Percentiles rank a stretch among this genome's conserved stretches.
These are phyloP conservation scores for Kryptolebias ocellatus DNA, from an alignment of 2,797 vertebrate species.

Conservation along the genomic window DNA sequence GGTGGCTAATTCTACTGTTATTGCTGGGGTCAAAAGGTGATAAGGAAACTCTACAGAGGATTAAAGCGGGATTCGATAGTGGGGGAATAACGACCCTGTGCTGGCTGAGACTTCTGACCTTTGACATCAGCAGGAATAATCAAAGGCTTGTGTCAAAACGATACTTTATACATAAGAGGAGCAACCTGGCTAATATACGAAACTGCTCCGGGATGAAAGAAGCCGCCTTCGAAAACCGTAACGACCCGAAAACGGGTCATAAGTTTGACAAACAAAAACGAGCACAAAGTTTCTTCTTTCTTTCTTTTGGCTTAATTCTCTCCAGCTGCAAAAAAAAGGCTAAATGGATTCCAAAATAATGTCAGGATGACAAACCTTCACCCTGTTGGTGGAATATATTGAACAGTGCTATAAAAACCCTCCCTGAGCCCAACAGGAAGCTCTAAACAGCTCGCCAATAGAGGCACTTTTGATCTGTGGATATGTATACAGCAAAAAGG, in stretches of 20 bases:
- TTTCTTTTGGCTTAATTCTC: slow-evolving; percentile 44
- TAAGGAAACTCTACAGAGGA: slow-evolving; percentile 43
- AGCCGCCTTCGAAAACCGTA: slow-evolving; percentile 51
- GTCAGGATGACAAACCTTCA: slow-evolving; percentile 55
- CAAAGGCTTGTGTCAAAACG: slow-evolving; percentile 57
- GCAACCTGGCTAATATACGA: slow-evolving; percentile 48
- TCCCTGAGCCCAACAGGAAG: slow-evolving; percentile 40
- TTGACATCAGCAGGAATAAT: slow-evolving; percentile 51
- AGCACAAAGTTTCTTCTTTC: too few relatives aligned
- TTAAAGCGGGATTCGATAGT: slow-evolving; percentile 57
- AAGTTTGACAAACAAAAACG: too few relatives aligned
- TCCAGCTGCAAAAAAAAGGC: slow-evolving; percentile 63
- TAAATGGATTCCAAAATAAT: slow-evolving; percentile 69
- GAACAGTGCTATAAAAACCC: slow-evolving; percentile 34
- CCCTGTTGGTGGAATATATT: slow-evolving; percentile 35
- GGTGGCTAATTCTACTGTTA: slow-evolving; percentile 32
- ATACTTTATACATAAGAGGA: slow-evolving; percentile 58
- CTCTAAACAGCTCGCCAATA: slow-evolving; percentile 69
- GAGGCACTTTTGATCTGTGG: slow-evolving; percentile 60
- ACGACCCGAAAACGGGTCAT: slow-evolving; percentile 56
- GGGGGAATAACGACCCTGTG: slow-evolving; percentile 54
- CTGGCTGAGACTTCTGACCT: slow-evolving; percentile 65
- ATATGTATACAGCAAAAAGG: slow-evolving; percentile 55
- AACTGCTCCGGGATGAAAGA: slow-evolving; percentile 54
- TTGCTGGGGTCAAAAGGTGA: slow-evolving; percentile 56